Evolutionary conservation across 2,888 invertebrate genomes (phyloP), one percentile per base, ranked within the genome.

Genomic region (Brachynemurus nebulosus): DNA sequence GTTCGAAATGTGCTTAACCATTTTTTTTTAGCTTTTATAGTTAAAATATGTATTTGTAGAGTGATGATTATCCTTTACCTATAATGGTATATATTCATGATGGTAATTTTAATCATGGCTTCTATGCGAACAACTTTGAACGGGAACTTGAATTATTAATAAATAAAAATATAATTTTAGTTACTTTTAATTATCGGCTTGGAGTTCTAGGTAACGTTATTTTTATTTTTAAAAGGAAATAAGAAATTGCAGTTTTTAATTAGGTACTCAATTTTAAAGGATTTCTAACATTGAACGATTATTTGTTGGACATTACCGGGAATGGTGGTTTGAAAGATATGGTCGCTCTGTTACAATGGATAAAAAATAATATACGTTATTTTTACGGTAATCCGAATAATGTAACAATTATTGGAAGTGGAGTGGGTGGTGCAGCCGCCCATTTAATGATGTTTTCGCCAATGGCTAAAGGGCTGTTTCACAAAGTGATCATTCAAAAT

Each of bases 71-170:
- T n/a, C n/a, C n/a, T n/a, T n/a, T n/a, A 18, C 33, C 42, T 9
- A 34, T 42, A 12, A 33, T 42, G 34, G 12, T 42, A 11, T 27
- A 25, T 5, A 18, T 42, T 34, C 42, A 42, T 33, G 42, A 34
- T 4, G 42, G 42, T 12, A 20, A 9, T 2, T 42, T 42, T 18
- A 17, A 7, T 3, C 2, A 8, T 12, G 42, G 42, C 4, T 33
- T 21, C n/a, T n/a, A n/a, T 12, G 34, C 33, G 6, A 20, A 17
- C 18, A 34, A 20, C 6, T 33, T 34, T n/a, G 19, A 25, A 19
- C n/a, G 14, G 3, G 42, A 34, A 2, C 42, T 34, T 5, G 34
- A 42, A 5, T 33, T 34, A 34, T 19, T 42, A 20, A 18, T 42
- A 5, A 14, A 16, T 3, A 25, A 42, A 34, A 17, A 42, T 21